Evolutionary conservation across 2,113 vertebrate genomes (phyloP), one percentile per base, ranked within the genome.

Genomic region (Hippocampus abdominalis): DNA sequence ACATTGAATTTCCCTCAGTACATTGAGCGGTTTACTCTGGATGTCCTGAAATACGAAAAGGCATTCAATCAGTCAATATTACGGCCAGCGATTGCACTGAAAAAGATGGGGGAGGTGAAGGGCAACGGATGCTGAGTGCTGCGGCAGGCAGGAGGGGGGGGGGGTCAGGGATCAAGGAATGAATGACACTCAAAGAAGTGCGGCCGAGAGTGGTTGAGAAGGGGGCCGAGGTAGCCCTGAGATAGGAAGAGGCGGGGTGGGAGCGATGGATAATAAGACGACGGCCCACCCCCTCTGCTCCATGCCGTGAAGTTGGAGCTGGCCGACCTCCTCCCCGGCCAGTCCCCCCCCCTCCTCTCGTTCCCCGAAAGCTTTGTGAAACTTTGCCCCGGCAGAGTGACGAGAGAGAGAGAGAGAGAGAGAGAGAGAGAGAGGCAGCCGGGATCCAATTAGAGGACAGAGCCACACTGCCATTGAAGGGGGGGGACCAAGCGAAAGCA

Each of bases 131-230:
- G 78, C 70, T 79, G 78, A 61, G 69, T 68, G 68, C 73, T 46
- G 15, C 2, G 13, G 32, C 59, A 16, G 68, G 84, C 18, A 21
- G 48, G 48, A 70, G 44, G 69, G 68, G 77, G 69, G 74, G 74
- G n/a, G n/a, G n/a, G n/a, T n/a, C n/a, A 57, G 77, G 86, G 84
- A 86, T 86, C 80, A 83, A 76, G 81, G 82, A 74, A 90, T 92
- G 90, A 91, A 91, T 91, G 84, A 90, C 90, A 89, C 87, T 89
- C 89, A 87, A 92, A 91, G 90, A 88, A 88, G 86, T 83, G 87
- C 84, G 84, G 87, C 82, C 80, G 79, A 77, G 84, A 84, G 73
- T 82, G 79, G 73, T 72, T 76, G 79, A 71, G 48, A 76, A 73
- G 88, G 88, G 91, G 87, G 86, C 83, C 77, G 88, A 81, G 81